Conservation (phyloP, 2,888 invertebrate species). For the Nudaria mundana region DNA sequence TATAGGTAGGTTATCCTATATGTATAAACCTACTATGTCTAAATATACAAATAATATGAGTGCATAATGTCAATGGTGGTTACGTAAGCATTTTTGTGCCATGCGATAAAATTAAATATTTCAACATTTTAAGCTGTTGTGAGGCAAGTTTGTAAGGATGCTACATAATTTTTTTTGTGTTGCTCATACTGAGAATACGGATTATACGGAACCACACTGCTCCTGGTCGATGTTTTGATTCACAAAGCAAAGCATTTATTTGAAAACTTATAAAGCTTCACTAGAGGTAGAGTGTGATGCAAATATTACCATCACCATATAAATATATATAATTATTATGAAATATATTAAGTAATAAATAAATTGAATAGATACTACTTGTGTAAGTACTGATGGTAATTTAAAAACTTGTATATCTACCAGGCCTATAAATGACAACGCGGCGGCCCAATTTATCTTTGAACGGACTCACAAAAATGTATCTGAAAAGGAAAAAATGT, state of each 20-base stretch:
- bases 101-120: constrained; percentile 13
- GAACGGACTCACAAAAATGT: constrained; percentile 89
- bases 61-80: constrained; percentile 13
- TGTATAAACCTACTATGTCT: no score
- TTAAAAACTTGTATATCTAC: constrained; percentile 70
- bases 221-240: no score
- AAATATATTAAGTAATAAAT: constrained; percentile 35
- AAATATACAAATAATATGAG: no score
- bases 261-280: no score
- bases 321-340: constrained; percentile 11
- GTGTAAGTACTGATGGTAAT: constrained; percentile 34
- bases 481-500: constrained; percentile 72
- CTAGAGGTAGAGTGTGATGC: no score
- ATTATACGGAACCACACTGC: no score
- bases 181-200: neutral
- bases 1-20: no score
- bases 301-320: constrained; percentile 1
- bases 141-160: constrained; percentile 8
- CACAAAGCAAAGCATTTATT: no score
- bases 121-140: constrained; percentile 1
- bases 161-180: neutral
- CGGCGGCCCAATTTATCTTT: constrained; percentile 87
- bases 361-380: constrained; percentile 44
- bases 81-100: constrained; percentile 3
- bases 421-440: constrained; percentile 88